phyloP scores from a whole-genome alignment of 2,888 invertebrate species.

The Deilephila porcellus region DNA sequence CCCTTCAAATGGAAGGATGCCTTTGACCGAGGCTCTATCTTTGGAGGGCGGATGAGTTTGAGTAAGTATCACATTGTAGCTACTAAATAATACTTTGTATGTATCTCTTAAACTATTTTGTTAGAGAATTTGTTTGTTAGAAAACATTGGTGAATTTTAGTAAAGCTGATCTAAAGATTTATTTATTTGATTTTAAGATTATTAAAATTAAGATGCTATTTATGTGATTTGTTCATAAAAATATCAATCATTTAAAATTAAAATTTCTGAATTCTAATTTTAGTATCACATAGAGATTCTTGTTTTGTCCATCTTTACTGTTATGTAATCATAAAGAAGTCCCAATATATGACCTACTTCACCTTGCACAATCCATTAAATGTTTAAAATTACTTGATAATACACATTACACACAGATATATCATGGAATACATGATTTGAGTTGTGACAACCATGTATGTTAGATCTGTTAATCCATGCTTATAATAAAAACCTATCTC shows the following conservation, averaged over 20 bases:
- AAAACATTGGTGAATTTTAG: too few species aligned
- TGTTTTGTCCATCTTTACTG: background rate
- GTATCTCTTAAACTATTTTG: background rate
- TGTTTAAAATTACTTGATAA: background rate
- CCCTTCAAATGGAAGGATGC: conserved; percentile 99
- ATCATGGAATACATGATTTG: too few species aligned
- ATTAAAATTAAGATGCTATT: too few species aligned
- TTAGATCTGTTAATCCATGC: too few species aligned
- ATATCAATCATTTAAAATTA: too few species aligned
- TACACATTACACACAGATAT: too few species aligned
- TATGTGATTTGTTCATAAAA: too few species aligned
- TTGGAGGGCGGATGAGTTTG: conserved; percentile 95
- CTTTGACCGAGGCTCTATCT: conserved; percentile 97
- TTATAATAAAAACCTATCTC: too few species aligned
- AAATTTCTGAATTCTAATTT: too few species aligned
- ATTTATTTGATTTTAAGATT: too few species aligned
- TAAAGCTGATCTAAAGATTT: too few species aligned
- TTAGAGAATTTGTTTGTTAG: background rate
- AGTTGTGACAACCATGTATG: too few species aligned
- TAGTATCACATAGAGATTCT: background rate
- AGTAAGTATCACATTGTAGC: conserved; percentile 86
- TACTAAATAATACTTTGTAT: background rate
- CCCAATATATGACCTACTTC: background rate
- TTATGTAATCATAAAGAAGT: background rate
- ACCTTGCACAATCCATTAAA: background rate